A percentile compares a stretch with the other conserved stretches of the same genome.
These are phyloP conservation scores for Thera obeliscata DNA, from an alignment of 2,888 invertebrate genomes.

Conservation along the genomic window DNA sequence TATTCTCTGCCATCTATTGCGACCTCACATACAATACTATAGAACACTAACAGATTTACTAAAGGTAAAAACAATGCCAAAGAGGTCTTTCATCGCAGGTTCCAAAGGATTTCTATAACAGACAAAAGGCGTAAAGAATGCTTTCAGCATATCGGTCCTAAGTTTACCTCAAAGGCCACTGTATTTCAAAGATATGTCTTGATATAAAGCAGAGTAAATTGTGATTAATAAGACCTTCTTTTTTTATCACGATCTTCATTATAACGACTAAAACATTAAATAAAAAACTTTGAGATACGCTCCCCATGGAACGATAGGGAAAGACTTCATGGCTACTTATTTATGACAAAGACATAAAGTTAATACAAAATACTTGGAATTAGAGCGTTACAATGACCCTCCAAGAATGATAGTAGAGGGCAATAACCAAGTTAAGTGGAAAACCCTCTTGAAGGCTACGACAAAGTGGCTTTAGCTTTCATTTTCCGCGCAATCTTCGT, in stretches of 20 bases:
- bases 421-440: constrained; percentile 27
- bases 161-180: too few species aligned
- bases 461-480: constrained; percentile 23
- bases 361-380: constrained; percentile 5
- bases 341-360: not conserved
- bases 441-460: constrained; percentile 21
- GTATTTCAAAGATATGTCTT: too few species aligned
- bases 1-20: not conserved
- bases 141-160: not conserved
- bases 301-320: not conserved
- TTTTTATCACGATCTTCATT: too few species aligned
- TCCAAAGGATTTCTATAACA: not conserved
- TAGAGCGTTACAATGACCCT: constrained; percentile 12
- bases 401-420: constrained; percentile 24
- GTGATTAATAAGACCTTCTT: too few species aligned
- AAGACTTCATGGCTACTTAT: not conserved
- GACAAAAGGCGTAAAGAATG: not conserved
- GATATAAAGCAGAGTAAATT: too few species aligned
- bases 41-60: not conserved
- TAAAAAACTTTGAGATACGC: not conserved
- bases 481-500: constrained; percentile 24
- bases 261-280: too few species aligned
- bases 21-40: not conserved
- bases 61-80: not conserved
- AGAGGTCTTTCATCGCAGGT: not conserved